Percentiles rank a stretch among this genome's conserved stretches.
phyloP scores from a whole-genome alignment of 2,113 vertebrate species.

The Paedocypris sp. region DNA sequence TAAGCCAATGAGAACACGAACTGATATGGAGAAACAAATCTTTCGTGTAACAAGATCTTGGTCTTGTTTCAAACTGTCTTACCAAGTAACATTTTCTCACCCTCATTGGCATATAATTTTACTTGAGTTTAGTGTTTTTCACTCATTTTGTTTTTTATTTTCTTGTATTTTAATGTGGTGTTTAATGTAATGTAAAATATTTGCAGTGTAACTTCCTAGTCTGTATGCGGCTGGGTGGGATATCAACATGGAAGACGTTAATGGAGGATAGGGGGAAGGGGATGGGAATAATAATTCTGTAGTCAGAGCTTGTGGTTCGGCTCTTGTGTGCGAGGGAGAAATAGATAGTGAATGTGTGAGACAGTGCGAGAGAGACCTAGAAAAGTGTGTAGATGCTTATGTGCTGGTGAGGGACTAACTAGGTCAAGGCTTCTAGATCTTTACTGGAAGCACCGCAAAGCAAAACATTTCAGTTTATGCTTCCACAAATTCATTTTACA shows the following conservation, averaged over 20 bases:
- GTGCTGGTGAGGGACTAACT: slow-evolving; percentile 20
- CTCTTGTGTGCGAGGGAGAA: slow-evolving; percentile 1
- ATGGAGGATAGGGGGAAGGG: neutral
- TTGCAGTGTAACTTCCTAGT: neutral
- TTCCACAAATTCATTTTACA: slow-evolving; percentile 9
- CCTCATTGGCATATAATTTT: too few species aligned
- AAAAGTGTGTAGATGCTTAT: neutral
- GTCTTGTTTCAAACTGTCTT: too few species aligned
- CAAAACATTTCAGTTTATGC: slow-evolving; percentile 7
- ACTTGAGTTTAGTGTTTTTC: too few species aligned
- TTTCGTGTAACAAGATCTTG: too few species aligned
- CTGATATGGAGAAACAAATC: too few species aligned
- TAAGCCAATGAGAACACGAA: too few species aligned
- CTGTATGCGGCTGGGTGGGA: neutral
- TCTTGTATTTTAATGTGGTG: too few species aligned
- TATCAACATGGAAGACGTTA: neutral
- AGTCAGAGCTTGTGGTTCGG: slow-evolving; percentile 2
- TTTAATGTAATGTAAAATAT: too few species aligned
- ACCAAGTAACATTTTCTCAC: too few species aligned
- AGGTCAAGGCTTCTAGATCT: slow-evolving; percentile 21
- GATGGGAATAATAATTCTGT: slow-evolving; percentile 1
- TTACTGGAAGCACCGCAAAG: slow-evolving; percentile 1
- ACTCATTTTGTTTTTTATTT: too few species aligned
- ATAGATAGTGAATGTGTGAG: neutral
- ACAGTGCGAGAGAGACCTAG: neutral